Percentiles rank a stretch among this genome's conserved stretches.
Evolutionary conservation across 2,797 vertebrate genomes (phyloP).

Genomic region (Clarias fuscus): DNA sequence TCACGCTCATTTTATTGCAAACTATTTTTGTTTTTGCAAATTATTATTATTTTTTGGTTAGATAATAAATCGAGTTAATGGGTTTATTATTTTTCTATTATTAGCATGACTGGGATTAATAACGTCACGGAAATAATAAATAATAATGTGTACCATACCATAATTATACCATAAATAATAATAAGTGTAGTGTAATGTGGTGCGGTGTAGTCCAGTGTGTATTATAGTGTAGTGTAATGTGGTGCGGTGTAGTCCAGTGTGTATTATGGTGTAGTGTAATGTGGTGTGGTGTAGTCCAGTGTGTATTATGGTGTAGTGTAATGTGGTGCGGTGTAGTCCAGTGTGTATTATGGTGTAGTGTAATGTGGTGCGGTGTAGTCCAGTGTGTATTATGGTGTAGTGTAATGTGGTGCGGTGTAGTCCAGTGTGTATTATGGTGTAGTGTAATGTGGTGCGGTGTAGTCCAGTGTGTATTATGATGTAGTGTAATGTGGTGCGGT

Average conservation of each 20-base stretch:
- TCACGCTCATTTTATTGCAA: not conserved
- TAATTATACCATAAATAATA: no score
- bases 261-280: not conserved
- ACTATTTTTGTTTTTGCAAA: no score
- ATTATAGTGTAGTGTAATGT: not conserved
- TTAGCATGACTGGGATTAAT: not conserved
- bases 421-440: not conserved
- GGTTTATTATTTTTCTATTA: not conserved
- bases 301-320: not conserved
- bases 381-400: not conserved
- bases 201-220: not conserved
- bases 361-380: not conserved
- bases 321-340: not conserved
- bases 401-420: no score
- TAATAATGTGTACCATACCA: no score
- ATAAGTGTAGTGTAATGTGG: not conserved
- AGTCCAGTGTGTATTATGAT: not conserved
- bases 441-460: no score
- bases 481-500: no score
- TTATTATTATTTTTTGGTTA: not conserved
- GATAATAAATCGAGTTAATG: not conserved
- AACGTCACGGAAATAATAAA: not conserved
- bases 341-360: not conserved
- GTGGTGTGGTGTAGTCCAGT: not conserved
- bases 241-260: not conserved